Evolutionary conservation across 2,797 vertebrate species (phyloP).

Genomic region (Myiotriccus ornatus): DNA sequence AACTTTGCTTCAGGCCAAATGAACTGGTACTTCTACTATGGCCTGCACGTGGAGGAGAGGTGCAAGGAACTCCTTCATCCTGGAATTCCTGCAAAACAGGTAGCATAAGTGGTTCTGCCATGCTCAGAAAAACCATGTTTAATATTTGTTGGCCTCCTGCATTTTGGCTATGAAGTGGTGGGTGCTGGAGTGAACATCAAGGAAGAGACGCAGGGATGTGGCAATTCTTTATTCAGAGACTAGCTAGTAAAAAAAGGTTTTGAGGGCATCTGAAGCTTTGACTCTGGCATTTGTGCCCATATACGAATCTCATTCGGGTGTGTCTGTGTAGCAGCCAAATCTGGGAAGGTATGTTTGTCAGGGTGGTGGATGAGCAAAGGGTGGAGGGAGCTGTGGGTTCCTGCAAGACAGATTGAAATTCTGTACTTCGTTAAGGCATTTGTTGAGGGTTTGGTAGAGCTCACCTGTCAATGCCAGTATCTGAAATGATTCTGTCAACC

Average conservation of each 20-base stretch:
- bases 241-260: not conserved
- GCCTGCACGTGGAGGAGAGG: not conserved
- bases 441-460: not conserved
- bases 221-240: not conserved
- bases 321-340: not conserved
- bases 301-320: not conserved
- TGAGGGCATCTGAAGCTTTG: not conserved
- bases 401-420: not conserved
- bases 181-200: not conserved
- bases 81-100: not conserved
- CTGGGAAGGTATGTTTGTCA: not conserved
- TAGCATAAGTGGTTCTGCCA: not conserved
- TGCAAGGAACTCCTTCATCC: not conserved
- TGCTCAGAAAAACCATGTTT: not conserved
- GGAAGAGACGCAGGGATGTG: not conserved
- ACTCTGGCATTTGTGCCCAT: not conserved
- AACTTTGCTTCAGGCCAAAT: not conserved
- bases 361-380: not conserved
- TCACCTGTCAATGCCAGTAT: not conserved
- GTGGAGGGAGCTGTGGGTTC: not conserved
- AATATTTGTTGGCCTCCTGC: not conserved
- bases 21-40: not conserved
- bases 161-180: not conserved
- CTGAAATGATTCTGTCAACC: not conserved
- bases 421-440: not conserved